Conservation (phyloP, 2,113 vertebrate genomes). For the Acinonyx jubatus region DNA sequence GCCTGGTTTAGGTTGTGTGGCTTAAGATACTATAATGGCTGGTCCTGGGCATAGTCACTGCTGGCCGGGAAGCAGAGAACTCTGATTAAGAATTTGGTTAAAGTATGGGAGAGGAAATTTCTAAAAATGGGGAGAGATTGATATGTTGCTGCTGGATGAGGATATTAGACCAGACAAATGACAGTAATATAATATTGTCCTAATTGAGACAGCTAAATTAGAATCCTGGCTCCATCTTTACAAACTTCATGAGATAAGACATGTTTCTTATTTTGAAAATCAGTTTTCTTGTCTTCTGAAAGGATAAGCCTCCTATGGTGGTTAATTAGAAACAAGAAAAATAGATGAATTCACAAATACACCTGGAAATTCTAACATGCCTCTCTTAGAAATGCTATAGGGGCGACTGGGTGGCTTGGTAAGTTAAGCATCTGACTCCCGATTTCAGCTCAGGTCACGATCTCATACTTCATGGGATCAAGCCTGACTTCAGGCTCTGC, state of each 20-base stretch:
- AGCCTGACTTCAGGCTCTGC: no score
- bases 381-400: background rate
- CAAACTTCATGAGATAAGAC: background rate
- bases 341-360: background rate
- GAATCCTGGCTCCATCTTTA: background rate
- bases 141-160: background rate
- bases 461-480: no score
- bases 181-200: background rate
- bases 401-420: no score
- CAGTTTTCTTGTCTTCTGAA: background rate
- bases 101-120: background rate
- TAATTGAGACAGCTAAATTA: background rate
- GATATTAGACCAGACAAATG: background rate
- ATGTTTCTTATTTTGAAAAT: conserved; percentile 32
- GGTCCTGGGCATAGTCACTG: background rate
- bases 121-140: background rate
- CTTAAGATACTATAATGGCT: background rate
- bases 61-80: background rate
- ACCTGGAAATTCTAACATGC: background rate
- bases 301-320: background rate
- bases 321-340: background rate
- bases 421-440: no score
- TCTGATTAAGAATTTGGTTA: background rate
- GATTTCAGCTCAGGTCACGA: no score
- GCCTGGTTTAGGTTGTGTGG: background rate